Conservation (phyloP, 1,140 invertebrate genomes). For the Aporrectodea caliginosa region DNA sequence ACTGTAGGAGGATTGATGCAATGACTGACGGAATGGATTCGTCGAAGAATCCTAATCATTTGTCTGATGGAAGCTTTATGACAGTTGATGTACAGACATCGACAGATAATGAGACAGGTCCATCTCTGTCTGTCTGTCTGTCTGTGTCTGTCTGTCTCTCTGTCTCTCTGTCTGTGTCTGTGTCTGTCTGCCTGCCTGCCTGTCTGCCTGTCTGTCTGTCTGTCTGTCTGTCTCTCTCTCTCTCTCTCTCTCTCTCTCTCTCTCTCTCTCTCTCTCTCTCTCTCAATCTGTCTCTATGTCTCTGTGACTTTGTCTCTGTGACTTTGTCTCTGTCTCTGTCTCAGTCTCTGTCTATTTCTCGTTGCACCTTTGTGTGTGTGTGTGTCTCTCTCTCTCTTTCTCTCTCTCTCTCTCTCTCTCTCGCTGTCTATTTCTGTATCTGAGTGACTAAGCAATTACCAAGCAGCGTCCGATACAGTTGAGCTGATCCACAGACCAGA, state of each 20-base stretch:
- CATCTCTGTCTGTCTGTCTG: no score
- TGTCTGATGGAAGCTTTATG: no score
- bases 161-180: neutral
- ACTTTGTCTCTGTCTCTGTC: neutral
- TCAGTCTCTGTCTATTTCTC: neutral
- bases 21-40: no score
- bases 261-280: neutral
- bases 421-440: neutral
- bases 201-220: neutral
- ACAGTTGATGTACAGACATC: no score
- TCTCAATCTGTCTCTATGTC: neutral
- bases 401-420: neutral
- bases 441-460: neutral
- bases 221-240: neutral
- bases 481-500: neutral
- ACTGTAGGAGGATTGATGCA: no score
- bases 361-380: neutral
- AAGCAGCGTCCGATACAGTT: neutral
- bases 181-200: neutral
- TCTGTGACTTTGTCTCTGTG: neutral
- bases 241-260: neutral
- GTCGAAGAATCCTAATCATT: no score
- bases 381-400: neutral
- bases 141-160: neutral
- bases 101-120: no score